Percentiles rank a stretch among this genome's conserved stretches.
These are phyloP conservation scores for Alcedo quadribrachys DNA, from an alignment of 2,797 vertebrate species.

Conservation along the genomic window DNA sequence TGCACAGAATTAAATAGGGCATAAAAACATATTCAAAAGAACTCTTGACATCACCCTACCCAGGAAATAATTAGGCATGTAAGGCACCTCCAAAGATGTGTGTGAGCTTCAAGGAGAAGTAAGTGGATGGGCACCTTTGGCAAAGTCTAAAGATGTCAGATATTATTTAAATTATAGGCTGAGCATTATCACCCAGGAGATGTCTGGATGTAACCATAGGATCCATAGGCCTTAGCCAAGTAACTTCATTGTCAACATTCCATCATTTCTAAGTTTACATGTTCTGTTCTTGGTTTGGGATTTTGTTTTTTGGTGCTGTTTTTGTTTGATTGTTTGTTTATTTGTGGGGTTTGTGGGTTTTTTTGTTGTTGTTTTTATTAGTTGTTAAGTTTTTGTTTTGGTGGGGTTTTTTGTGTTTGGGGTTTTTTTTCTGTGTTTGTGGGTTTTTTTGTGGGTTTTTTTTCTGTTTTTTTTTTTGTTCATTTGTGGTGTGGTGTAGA, in stretches of 20 bases:
- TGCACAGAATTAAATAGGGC: neutral
- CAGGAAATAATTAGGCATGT: neutral
- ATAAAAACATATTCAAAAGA: neutral
- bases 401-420: neutral
- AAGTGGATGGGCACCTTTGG: neutral
- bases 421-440: neutral
- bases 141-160: neutral
- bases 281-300: neutral
- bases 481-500: neutral
- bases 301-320: too few relatives aligned
- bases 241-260: neutral
- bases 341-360: too few relatives aligned
- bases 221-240: neutral
- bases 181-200: neutral
- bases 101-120: neutral
- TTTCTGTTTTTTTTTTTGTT: too few relatives aligned
- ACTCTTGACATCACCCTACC: neutral
- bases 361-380: too few relatives aligned
- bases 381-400: neutral
- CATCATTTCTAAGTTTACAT: neutral
- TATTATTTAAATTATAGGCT: neutral
- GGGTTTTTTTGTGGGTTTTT: too few relatives aligned
- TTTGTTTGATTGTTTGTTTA: too few relatives aligned
- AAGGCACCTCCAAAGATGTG: neutral
- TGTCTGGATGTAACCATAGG: neutral